Evolutionary conservation across 2,888 invertebrate genomes (phyloP).

Genomic region (Scrobipalpa atriplicella): DNA sequence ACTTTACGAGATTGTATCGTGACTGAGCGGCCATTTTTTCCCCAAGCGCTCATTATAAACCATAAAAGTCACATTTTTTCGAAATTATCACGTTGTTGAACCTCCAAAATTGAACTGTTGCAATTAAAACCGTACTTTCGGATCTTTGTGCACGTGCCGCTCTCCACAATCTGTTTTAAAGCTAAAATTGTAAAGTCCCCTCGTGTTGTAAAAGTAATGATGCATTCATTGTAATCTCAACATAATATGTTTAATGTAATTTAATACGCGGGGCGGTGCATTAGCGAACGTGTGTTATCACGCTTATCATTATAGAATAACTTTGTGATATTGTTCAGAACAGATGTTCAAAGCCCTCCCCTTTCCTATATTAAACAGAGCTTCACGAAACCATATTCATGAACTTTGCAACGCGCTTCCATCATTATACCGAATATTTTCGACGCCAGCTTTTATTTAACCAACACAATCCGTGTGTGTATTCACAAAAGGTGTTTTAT

Average conservation of each 20-base stretch:
- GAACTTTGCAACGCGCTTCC: conserved; percentile 28
- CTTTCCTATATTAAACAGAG: conserved; percentile 16
- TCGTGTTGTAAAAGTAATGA: conserved; percentile 40
- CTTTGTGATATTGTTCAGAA: conserved; percentile 62
- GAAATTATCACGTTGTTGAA: conserved; percentile 51
- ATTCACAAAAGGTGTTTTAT: background rate
- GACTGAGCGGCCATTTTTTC: conserved; percentile 49
- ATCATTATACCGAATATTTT: conserved; percentile 32
- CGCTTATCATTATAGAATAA: conserved; percentile 73
- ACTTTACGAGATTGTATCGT: conserved; percentile 48
- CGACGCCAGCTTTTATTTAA: conserved; percentile 12
- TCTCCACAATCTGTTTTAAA: conserved; percentile 43
- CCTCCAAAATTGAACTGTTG: conserved; percentile 39
- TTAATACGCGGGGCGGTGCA: conserved; percentile 71
- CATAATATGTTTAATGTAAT: conserved; percentile 71
- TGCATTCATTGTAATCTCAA: conserved; percentile 60
- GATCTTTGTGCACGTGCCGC: conserved; percentile 64
- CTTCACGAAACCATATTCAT: conserved; percentile 25
- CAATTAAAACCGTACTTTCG: conserved; percentile 50
- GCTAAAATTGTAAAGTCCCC: conserved; percentile 54
- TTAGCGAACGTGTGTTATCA: conserved; percentile 70
- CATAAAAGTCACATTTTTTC: conserved; percentile 54
- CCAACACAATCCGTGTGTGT: conserved; percentile 3
- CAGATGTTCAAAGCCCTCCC: conserved; percentile 42
- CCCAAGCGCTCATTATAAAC: conserved; percentile 45